phyloP scores from a whole-genome alignment of 2,797 vertebrate species.

The Platalea minor region DNA sequence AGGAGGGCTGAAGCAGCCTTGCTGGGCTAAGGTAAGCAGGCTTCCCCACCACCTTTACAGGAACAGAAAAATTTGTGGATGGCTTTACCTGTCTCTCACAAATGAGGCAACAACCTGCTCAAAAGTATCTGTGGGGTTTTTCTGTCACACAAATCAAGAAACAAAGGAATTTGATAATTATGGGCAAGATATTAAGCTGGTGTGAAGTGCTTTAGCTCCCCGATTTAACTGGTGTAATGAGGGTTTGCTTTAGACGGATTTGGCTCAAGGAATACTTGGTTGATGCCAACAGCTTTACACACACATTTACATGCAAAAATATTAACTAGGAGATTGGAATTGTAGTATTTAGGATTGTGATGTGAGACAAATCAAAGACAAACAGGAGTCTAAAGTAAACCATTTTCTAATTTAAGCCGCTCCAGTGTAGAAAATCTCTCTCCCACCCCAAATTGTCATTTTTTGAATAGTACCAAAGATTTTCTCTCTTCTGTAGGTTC shows the following conservation, averaged over 20 bases:
- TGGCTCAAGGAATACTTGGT: background rate
- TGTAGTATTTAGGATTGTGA: background rate
- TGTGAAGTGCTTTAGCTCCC: background rate
- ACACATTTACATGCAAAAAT: background rate
- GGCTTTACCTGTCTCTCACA: background rate
- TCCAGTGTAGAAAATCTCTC: background rate
- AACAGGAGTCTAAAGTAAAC: background rate
- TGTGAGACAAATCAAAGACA: background rate
- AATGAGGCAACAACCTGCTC: background rate
- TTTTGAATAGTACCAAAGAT: background rate
- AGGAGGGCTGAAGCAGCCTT: background rate
- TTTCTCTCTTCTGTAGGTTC: background rate
- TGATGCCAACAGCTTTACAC: background rate
- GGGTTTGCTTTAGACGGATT: background rate
- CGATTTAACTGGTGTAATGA: background rate
- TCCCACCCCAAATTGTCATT: fast-evolving
- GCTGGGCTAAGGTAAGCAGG: background rate
- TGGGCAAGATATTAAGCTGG: background rate
- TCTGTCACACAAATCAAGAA: background rate
- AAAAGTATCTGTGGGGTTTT: background rate
- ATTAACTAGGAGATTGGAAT: background rate
- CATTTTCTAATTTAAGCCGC: background rate
- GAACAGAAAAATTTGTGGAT: fast-evolving
- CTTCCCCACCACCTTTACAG: background rate
- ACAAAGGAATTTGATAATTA: background rate